Percentiles rank a stretch among this genome's conserved stretches.
Evolutionary conservation across 2,113 vertebrate species (phyloP).

Genomic region (Ginglymostoma cirratum): DNA sequence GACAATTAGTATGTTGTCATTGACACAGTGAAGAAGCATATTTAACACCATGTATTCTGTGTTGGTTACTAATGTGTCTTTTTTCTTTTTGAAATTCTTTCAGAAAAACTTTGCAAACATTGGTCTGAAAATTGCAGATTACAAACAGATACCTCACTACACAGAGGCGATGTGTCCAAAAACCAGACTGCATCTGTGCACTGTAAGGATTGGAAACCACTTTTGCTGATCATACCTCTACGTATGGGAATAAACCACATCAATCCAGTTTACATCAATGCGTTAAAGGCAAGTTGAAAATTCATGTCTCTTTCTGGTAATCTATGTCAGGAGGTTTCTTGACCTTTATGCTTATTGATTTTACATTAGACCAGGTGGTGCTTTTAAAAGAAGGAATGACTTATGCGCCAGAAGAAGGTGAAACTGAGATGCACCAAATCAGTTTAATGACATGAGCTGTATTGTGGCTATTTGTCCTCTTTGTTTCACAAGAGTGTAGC

Average conservation of each 20-base stretch:
- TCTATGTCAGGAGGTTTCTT: background rate
- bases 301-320: background rate
- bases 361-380: background rate
- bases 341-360: background rate
- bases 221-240: slow-evolving; percentile 76
- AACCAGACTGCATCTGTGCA: slow-evolving; percentile 45
- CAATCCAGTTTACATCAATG: slow-evolving; percentile 74
- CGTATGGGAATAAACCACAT: slow-evolving; percentile 78
- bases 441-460: background rate
- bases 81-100: slow-evolving; percentile 40
- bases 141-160: slow-evolving; percentile 33
- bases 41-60: background rate
- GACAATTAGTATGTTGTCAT: background rate
- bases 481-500: background rate
- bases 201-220: slow-evolving; percentile 64
- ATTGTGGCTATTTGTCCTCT: background rate
- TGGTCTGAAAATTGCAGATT: slow-evolving; percentile 45
- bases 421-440: background rate
- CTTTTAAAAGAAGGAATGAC: background rate
- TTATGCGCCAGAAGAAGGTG: background rate
- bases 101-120: slow-evolving; percentile 72
- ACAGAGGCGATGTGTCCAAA: slow-evolving; percentile 46
- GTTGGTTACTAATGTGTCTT: background rate
- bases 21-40: background rate
- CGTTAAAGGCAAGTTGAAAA: slow-evolving; percentile 64